Evolutionary conservation across 2,113 vertebrate species (phyloP), one percentile per base, ranked within the genome.

Genomic region (Piprites chloris): DNA sequence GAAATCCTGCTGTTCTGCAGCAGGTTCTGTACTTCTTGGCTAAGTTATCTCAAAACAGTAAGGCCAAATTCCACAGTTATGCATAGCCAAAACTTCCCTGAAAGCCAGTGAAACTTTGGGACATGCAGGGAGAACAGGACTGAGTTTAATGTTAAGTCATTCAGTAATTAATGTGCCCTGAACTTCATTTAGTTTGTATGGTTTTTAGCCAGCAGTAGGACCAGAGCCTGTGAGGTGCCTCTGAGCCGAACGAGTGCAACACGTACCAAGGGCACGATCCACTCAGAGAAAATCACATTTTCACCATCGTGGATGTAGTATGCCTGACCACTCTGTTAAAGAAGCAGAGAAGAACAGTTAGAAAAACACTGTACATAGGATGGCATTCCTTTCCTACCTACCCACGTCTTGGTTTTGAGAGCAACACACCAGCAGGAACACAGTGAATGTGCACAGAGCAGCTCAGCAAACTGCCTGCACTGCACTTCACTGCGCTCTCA

Each of bases 241-340:
- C 39, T n/a, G 53, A 88, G 55, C 46, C 35, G 47, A 39, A 26
- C 3, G 3, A 7, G 33, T 17, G 72, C 47, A 67, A 46, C 63
- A 98, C 99, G 24, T 98, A 99, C 99, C 98, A 99, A 77, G 4
- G 99, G 99, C 17, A 98, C 97, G 50, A 99, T 97, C 99, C 99
- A 99, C 78, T 99, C 98, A 23, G 99, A 99, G 86, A 99, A 97
- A 91, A 99, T 98, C 85, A 99, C 98, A 1, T 98, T 98, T 61
- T 99, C 98, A 8, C 99, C 99, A 3, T 99, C 99, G 1, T 99
- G 99, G 95, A 99, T 98, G 94, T 99, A 99, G 92, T 99, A 99
- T 0, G 97, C 98, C 95, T 99, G 99, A 49, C 99, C 99, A 24
- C 98, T 99, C 99, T 99, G 98, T 69, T 96, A 93, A 86, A 83